A percentile compares a stretch with the other conserved stretches of the same genome.
Evolutionary conservation across 2,113 vertebrate species (phyloP).

Genomic region (Serinus canaria): DNA sequence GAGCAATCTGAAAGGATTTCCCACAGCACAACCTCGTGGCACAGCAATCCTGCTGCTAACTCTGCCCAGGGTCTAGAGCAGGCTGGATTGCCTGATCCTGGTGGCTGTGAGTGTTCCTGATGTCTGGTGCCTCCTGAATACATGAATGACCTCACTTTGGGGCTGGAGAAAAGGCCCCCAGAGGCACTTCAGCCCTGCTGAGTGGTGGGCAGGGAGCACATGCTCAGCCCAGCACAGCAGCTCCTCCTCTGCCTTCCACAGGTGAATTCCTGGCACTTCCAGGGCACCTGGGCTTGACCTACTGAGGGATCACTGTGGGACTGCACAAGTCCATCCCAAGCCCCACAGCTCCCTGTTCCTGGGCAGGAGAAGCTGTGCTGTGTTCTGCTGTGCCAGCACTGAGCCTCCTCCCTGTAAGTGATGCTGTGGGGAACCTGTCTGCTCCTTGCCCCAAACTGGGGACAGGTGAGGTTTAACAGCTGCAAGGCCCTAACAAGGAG

Average conservation of each 20-base stretch:
- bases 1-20: not conserved
- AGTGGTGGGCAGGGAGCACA: not conserved
- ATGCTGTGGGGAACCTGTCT: not conserved
- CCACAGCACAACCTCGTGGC: not conserved
- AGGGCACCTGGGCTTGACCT: not conserved
- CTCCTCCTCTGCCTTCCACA: not conserved
- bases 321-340: not conserved
- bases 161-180: not conserved
- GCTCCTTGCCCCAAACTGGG: not conserved
- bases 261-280: not conserved
- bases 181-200: not conserved
- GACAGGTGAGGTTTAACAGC: not conserved
- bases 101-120: not conserved
- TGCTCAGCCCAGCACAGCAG: not conserved
- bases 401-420: not conserved
- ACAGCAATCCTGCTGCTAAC: not conserved
- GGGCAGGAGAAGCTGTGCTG: not conserved
- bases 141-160: rapidly evolving
- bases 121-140: not conserved
- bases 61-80: not conserved
- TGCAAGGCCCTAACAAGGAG: not conserved
- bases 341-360: not conserved
- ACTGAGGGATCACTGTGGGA: not conserved
- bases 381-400: not conserved
- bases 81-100: not conserved